Conservation (phyloP, 2,113 vertebrate genomes). For the Spea multiplicata region DNA sequence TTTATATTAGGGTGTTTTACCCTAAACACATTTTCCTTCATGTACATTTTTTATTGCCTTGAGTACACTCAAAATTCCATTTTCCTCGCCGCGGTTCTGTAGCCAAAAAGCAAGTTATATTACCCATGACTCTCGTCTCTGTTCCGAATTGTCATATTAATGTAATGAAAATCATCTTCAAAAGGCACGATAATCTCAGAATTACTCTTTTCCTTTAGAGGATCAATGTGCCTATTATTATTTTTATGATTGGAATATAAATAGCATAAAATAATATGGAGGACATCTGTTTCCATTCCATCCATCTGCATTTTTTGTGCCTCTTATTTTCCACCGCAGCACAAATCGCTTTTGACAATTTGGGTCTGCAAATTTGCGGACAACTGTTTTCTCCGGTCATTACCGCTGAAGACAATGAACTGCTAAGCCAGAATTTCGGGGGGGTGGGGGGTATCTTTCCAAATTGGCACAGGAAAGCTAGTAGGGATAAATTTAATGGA, state of each 20-base stretch:
- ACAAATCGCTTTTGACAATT: slow-evolving; percentile 25
- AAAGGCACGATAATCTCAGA: slow-evolving; percentile 5
- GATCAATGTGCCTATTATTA: slow-evolving; percentile 21
- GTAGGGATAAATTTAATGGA: neutral
- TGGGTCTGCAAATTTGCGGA: slow-evolving; percentile 19
- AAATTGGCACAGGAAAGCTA: slow-evolving; percentile 5
- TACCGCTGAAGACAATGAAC: slow-evolving; percentile 11
- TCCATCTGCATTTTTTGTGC: neutral
- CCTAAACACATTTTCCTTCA: no score
- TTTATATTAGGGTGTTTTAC: no score
- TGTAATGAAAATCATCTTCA: slow-evolving; percentile 13
- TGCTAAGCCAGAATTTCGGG: slow-evolving; percentile 10
- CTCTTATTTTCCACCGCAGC: neutral
- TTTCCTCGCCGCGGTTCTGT: no score
- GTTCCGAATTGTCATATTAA: slow-evolving; percentile 14
- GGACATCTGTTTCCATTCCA: slow-evolving; percentile 16
- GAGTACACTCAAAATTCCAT: no score
- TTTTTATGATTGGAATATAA: slow-evolving; percentile 29
- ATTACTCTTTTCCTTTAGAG: neutral
- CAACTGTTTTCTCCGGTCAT: slow-evolving; percentile 14
- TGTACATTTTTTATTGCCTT: no score
- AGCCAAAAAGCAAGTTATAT: no score
- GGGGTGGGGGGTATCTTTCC: neutral
- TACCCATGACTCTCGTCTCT: no score
- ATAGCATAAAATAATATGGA: slow-evolving; percentile 30